phyloP scores from a whole-genome alignment of 2,888 invertebrate species.

The Drosophila multiciliata region DNA sequence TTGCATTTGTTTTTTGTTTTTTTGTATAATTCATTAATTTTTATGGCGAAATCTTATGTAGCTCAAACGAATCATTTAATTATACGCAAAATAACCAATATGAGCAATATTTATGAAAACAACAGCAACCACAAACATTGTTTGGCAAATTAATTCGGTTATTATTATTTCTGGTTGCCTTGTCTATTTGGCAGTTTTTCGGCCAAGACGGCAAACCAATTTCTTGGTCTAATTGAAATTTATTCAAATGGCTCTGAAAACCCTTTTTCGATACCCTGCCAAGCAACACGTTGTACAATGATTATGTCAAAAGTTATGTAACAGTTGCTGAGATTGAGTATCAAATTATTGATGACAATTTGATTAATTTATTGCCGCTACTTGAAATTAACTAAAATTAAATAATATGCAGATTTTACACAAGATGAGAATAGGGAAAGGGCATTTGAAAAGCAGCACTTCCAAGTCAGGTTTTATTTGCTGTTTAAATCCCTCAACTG shows the following conservation, averaged over 20 bases:
- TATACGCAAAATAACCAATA: slow-evolving; percentile 15
- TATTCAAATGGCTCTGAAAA: slow-evolving; percentile 19
- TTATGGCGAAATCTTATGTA: slow-evolving; percentile 40
- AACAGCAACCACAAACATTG: background rate
- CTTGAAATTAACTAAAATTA: no score
- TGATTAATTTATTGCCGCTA: background rate
- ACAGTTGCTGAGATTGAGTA: background rate
- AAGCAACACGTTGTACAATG: background rate
- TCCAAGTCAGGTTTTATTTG: background rate
- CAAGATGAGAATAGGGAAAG: background rate
- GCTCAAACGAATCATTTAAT: slow-evolving; percentile 46
- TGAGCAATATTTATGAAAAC: background rate
- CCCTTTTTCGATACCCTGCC: slow-evolving; percentile 12
- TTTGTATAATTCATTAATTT: slow-evolving; percentile 15
- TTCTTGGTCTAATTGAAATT: slow-evolving; percentile 30
- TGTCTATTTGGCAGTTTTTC: slow-evolving; percentile 12
- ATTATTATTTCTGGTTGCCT: slow-evolving; percentile 9
- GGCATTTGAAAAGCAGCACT: slow-evolving; percentile 4
- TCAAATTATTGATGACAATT: background rate
- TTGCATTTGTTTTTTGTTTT: slow-evolving; percentile 1
- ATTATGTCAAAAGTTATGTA: background rate
- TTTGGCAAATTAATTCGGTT: background rate
- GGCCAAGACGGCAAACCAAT: slow-evolving; percentile 4
- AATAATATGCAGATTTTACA: background rate
- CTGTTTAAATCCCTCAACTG: background rate